Conservation (phyloP, 2,888 invertebrate species). For the Drosophila tanythrix region DNA sequence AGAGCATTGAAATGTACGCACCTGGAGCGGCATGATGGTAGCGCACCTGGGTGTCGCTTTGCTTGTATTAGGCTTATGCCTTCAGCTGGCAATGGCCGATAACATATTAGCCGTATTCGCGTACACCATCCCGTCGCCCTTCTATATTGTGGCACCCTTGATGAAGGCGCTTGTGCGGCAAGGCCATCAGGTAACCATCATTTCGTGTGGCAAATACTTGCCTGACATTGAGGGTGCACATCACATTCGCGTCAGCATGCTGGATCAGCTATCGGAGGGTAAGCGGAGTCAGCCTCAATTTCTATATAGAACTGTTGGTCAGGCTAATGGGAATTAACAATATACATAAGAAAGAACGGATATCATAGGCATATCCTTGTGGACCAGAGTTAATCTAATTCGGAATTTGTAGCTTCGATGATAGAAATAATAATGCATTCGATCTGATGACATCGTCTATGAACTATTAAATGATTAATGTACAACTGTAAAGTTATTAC, state of each 20-base stretch:
- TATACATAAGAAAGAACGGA: background rate
- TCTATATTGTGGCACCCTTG: constrained; percentile 64
- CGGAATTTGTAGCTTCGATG: background rate
- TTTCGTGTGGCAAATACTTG: constrained; percentile 40
- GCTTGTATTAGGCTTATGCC: constrained; percentile 34
- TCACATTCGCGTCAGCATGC: constrained; percentile 48
- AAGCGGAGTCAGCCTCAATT: background rate
- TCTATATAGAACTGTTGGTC: too few relatives aligned
- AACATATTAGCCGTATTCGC: constrained; percentile 69
- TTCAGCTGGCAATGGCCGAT: constrained; percentile 29
- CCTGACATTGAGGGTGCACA: constrained; percentile 48
- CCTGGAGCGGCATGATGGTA: constrained; percentile 25
- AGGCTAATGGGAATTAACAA: background rate
- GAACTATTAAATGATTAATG: too few relatives aligned
- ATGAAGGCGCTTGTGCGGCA: constrained; percentile 37
- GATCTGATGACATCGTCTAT: background rate
- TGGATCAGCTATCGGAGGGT: constrained; percentile 43
- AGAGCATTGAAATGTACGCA: constrained; percentile 53
- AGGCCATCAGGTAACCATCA: constrained; percentile 62
- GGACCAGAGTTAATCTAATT: background rate
- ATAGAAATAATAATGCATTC: background rate
- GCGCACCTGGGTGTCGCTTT: constrained; percentile 9
- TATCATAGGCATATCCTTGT: background rate
- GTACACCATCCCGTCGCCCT: constrained; percentile 60
- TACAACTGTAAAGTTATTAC: background rate